Evolutionary conservation across 2,113 vertebrate species (phyloP).

Genomic region (Callaeas wilsoni): DNA sequence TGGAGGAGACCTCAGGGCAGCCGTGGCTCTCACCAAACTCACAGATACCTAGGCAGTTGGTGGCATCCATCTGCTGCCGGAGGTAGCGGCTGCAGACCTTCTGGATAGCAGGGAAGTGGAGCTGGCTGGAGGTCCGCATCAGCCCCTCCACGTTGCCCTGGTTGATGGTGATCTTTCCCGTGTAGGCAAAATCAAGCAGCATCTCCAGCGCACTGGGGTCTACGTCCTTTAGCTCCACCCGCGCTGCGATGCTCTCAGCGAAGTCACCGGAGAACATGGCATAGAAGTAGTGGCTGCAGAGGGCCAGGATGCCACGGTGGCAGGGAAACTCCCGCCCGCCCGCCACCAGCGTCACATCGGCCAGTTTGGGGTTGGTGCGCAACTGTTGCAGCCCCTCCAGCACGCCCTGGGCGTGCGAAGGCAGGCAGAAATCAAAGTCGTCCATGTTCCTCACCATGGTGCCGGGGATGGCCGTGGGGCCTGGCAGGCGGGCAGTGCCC

Average conservation of each 20-base stretch:
- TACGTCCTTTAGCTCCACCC: slow-evolving; percentile 87
- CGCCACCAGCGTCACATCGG: slow-evolving; percentile 83
- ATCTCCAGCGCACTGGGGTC: slow-evolving; percentile 74
- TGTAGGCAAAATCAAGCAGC: slow-evolving; percentile 92
- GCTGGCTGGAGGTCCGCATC: slow-evolving; percentile 82
- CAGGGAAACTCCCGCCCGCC: slow-evolving; percentile 87
- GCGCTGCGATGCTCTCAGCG: slow-evolving; percentile 86
- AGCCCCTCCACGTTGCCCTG: slow-evolving; percentile 89
- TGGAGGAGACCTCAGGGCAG: slow-evolving; percentile 88
- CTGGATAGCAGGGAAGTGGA: slow-evolving; percentile 88
- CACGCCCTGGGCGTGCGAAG: slow-evolving; percentile 86
- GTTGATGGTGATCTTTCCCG: slow-evolving; percentile 91
- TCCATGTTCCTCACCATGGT: slow-evolving; percentile 92
- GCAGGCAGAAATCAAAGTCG: slow-evolving; percentile 89
- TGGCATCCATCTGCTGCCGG: slow-evolving; percentile 91
- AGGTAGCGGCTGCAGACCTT: slow-evolving; percentile 92
- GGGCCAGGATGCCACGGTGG: slow-evolving; percentile 88
- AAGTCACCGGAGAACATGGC: slow-evolving; percentile 94
- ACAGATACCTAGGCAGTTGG: slow-evolving; percentile 94
- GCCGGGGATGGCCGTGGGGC: neutral
- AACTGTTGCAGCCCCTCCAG: slow-evolving; percentile 86
- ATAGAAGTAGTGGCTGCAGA: slow-evolving; percentile 92
- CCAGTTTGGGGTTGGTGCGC: slow-evolving; percentile 83
- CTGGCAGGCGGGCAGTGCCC: neutral
- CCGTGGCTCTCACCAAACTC: slow-evolving; percentile 93